Evolutionary conservation across 53 echinoderm and acorn worm genomes (phyloP).

Genomic region (Hippasteria phrygiana): DNA sequence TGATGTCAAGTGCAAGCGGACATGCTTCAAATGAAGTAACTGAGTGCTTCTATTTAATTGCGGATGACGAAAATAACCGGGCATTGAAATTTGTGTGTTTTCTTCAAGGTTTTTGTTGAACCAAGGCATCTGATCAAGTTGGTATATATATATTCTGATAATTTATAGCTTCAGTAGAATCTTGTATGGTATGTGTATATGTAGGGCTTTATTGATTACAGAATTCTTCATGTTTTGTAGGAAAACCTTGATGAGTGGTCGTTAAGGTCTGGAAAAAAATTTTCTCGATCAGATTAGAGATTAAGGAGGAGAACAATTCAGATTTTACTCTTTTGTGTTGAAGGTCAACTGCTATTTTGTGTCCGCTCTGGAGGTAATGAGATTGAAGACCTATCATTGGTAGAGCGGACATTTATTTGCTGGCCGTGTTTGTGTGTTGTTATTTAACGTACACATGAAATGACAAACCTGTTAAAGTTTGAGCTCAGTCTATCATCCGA

Average conservation of each 20-base stretch:
- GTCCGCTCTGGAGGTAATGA: too few species aligned
- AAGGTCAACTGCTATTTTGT: too few species aligned
- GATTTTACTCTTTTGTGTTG: too few species aligned
- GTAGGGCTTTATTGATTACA: constrained; percentile 12
- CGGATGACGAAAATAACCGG: neutral
- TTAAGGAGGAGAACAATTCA: too few species aligned
- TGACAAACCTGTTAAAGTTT: too few species aligned
- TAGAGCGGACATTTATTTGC: too few species aligned
- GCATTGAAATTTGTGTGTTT: neutral
- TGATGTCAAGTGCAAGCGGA: neutral
- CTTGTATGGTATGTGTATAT: constrained; percentile 38
- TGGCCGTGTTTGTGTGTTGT: too few species aligned
- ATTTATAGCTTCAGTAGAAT: constrained; percentile 43
- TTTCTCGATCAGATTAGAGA: too few species aligned
- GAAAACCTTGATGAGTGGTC: constrained; percentile 25
- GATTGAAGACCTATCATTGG: too few species aligned
- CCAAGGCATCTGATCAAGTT: neutral
- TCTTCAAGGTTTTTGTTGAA: neutral
- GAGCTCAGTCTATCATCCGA: too few species aligned
- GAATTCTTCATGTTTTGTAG: constrained; percentile 30
- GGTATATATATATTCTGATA: constrained; percentile 43
- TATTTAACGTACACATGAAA: too few species aligned
- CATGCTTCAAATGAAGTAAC: neutral
- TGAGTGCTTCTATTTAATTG: constrained; percentile 8
- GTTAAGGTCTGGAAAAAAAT: too few species aligned